Percentiles rank a stretch among this genome's conserved stretches.
Evolutionary conservation across 2,888 invertebrate species (phyloP).

Genomic region (Tolmerus cingulatus): DNA sequence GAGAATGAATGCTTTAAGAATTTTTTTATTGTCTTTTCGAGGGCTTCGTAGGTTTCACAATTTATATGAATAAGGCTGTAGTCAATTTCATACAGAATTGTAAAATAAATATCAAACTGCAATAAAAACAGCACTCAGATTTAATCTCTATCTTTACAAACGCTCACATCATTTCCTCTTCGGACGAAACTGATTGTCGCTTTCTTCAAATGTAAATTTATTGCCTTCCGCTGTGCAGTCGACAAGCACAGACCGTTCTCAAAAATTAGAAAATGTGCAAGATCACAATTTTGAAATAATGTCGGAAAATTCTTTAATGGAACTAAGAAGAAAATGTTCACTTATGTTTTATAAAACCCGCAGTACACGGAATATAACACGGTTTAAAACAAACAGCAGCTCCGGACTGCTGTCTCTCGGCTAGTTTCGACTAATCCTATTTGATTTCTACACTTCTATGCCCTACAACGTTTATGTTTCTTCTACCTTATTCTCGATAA

Average conservation of each 20-base stretch:
- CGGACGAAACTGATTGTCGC: neutral
- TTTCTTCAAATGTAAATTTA: neutral
- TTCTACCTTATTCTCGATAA: neutral
- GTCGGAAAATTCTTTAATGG: neutral
- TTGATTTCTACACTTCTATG: neutral
- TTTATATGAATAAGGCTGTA: neutral
- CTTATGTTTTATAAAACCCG: neutral
- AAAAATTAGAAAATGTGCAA: neutral
- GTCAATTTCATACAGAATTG: neutral
- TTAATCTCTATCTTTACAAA: neutral
- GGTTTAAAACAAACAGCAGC: neutral
- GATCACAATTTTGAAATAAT: neutral
- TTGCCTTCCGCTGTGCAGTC: neutral
- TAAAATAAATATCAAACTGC: neutral
- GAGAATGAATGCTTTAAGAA: neutral
- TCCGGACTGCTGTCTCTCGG: neutral
- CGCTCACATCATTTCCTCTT: neutral
- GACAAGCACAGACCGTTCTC: neutral
- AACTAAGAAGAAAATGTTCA: neutral
- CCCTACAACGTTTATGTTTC: neutral
- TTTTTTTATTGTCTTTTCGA: neutral
- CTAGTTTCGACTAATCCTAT: neutral
- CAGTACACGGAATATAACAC: neutral
- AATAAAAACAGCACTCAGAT: neutral
- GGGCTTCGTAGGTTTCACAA: neutral